Evolutionary conservation across 2,888 invertebrate genomes (phyloP).

Genomic region (Dolomedes plantarius): DNA sequence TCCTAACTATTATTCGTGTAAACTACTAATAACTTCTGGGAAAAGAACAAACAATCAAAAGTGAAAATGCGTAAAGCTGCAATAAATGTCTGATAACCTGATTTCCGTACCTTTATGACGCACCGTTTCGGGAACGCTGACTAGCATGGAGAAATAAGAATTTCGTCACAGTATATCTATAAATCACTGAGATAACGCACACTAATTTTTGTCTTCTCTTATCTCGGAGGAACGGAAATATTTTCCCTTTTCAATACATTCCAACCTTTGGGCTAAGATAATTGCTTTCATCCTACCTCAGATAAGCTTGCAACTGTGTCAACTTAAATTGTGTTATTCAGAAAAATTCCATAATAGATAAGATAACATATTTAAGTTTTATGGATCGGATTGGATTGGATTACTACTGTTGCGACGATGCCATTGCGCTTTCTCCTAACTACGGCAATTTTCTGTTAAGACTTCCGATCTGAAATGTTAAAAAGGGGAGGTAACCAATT

Average conservation of each 20-base stretch:
- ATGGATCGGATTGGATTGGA: too few species aligned
- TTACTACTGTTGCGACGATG: too few species aligned
- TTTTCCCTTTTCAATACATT: background rate
- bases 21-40: too few species aligned
- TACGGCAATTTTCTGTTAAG: too few species aligned
- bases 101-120: too few species aligned
- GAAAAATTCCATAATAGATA: background rate
- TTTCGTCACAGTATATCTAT: background rate
- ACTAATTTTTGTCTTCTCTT: background rate
- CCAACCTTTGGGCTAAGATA: constrained; percentile 1
- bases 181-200: background rate
- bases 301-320: background rate
- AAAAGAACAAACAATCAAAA: too few species aligned
- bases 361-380: too few species aligned
- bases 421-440: too few species aligned
- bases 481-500: too few species aligned
- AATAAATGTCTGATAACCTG: background rate
- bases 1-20: too few species aligned
- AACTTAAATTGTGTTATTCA: background rate
- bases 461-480: too few species aligned
- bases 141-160: background rate
- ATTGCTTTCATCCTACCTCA: background rate
- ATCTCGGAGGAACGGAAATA: background rate
- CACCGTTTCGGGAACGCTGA: background rate
- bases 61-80: background rate